Percentiles rank a stretch among this genome's conserved stretches.
Conservation (phyloP, 2,113 vertebrate genomes). For the Heteronetta atricapilla region DNA sequence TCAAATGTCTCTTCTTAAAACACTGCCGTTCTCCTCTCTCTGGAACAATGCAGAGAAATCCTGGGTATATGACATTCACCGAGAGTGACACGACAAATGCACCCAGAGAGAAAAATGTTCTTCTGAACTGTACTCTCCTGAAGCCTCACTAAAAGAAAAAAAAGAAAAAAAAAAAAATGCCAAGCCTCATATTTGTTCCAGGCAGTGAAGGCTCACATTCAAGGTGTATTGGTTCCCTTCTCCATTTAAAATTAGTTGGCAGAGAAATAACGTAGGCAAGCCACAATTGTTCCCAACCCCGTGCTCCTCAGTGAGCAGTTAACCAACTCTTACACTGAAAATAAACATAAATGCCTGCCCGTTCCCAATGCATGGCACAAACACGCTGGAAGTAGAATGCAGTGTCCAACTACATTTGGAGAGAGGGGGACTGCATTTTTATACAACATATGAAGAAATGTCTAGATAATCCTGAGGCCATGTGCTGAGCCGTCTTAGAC, state of each 20-base stretch:
- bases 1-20: neutral
- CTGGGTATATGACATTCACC: rapidly evolving
- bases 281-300: neutral
- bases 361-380: neutral
- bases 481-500: neutral
- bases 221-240: neutral
- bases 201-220: neutral
- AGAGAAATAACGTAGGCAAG: neutral
- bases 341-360: neutral
- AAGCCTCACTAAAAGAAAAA: neutral
- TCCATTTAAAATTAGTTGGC: neutral
- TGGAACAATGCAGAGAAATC: neutral
- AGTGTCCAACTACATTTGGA: neutral
- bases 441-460: neutral
- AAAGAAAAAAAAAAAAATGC: neutral
- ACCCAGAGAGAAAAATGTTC: neutral
- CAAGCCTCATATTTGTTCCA: neutral
- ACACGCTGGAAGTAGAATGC: neutral
- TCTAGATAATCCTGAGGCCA: neutral
- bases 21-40: neutral
- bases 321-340: neutral
- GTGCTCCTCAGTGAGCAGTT: neutral
- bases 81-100: neutral
- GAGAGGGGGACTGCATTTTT: neutral
- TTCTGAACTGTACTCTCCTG: neutral